Base-by-base conservation (phyloP, 2,888 invertebrate species). In the Troides helena region DNA sequence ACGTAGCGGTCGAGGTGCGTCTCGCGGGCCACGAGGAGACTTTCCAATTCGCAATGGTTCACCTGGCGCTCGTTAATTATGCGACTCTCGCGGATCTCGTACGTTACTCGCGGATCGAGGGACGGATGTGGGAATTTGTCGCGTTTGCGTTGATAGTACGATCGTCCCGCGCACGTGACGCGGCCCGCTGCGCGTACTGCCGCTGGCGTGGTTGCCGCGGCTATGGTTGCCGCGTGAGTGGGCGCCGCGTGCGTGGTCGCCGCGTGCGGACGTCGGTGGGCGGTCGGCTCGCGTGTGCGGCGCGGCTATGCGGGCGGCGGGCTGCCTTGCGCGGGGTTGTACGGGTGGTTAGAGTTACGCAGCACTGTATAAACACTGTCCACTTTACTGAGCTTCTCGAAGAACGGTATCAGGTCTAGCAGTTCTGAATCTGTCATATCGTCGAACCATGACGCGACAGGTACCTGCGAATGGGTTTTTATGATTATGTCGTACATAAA, bases 401-500 rank as follows among this genome's bases (percentile, higher is more conserved):
- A 98, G 92, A 99, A 97, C 80, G 99, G 99, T 90, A 99, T 97
- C 87, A 99, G 94, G 93, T 99, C 99, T 84, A 98, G 94, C 76
- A 99, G 95, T 93, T 99, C 99, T 73, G 97, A 97, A 93, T 99
- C 99, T 83, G 96, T 96, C 95, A 98, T 97, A 93, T 99, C 99
- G 93, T 99, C 99, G 93, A 99, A 99, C 99, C 99, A 99, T 76
- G 99, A 99, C 86, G 98, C 97, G 77, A 99, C 99, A 85, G 99
- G 99, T 89, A 99, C 98, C 97, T 97, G 88, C 71, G n/a, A 23
- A n/a, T 25, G 2, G 23, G 18, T 21, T 21, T n/a, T 21, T 10
- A n/a, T 57, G 8, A 57, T 57, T 21, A 57, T 18, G 6, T 18
- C n/a, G 14, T 6, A 5, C n/a, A 14, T 53, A 53, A 53, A 53